Evolutionary conservation across 2,797 vertebrate species (phyloP).

Genomic region (Megalops cyprinoides): DNA sequence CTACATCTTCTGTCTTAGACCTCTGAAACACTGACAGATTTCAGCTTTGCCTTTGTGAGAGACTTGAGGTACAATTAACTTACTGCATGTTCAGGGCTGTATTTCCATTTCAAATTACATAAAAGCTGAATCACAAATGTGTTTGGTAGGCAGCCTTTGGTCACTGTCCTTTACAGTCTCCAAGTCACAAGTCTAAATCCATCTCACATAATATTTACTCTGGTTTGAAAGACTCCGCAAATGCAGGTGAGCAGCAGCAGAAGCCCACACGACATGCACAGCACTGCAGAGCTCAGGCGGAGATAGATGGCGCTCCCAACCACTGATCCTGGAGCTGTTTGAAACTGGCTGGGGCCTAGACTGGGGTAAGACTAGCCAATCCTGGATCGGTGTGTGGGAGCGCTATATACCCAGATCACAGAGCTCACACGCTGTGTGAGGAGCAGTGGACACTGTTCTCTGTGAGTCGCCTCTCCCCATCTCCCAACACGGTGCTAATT

Average conservation of each 20-base stretch:
- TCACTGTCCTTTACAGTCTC: not conserved
- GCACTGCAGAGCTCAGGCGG: slow-evolving; percentile 20
- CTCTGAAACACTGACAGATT: not conserved
- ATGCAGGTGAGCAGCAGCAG: slow-evolving; percentile 26
- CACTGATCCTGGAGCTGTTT: not conserved
- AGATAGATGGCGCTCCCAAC: not conserved
- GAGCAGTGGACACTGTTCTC: slow-evolving; percentile 48
- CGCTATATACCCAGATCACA: not conserved
- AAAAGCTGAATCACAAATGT: not conserved
- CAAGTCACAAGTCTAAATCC: too few species aligned
- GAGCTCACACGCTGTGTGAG: slow-evolving; percentile 33
- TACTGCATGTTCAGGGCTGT: not conserved
- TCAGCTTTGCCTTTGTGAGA: not conserved
- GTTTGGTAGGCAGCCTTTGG: not conserved
- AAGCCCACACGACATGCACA: slow-evolving; percentile 57
- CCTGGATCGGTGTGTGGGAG: not conserved
- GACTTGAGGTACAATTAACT: too few species aligned
- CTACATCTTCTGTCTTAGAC: too few species aligned
- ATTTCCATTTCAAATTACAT: not conserved
- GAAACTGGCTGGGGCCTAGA: slow-evolving; percentile 3
- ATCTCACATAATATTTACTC: not conserved
- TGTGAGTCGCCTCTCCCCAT: not conserved
- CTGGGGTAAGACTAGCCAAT: not conserved
- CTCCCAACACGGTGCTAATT: not conserved
- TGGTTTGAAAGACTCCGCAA: not conserved